Conservation (phyloP, 2,888 invertebrate genomes). For the Criorhina ranunculi region DNA sequence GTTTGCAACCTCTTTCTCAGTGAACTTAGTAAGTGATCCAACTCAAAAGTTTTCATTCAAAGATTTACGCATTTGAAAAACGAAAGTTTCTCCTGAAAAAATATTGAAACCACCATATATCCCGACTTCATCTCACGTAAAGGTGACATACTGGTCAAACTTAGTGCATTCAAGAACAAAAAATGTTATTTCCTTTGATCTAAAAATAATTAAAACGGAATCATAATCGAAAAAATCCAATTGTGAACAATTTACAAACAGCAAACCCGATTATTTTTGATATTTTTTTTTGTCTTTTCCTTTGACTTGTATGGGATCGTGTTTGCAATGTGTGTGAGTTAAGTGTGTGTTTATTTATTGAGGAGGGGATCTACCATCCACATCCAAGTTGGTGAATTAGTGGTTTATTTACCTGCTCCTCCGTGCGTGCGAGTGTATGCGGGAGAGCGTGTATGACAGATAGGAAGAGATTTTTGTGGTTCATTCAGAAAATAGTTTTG, state of each 20-base stretch:
- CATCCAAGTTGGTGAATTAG: constrained; percentile 18
- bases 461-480: constrained; percentile 18
- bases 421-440: not conserved
- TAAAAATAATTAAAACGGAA: constrained; percentile 40
- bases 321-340: constrained; percentile 17
- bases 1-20: not conserved
- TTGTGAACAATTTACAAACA: constrained; percentile 55
- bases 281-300: constrained; percentile 6
- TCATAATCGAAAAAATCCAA: constrained; percentile 36
- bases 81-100: constrained; percentile 47
- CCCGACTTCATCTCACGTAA: not conserved
- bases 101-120: not conserved
- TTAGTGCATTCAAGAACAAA: constrained; percentile 12
- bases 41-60: constrained; percentile 40
- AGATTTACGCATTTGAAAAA: constrained; percentile 60
- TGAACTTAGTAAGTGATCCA: constrained; percentile 43
- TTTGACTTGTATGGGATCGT: constrained; percentile 29
- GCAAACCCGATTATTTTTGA: constrained; percentile 49
- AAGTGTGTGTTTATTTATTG: constrained; percentile 9
- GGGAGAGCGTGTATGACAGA: constrained; percentile 39
- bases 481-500: constrained; percentile 65
- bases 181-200: not conserved
- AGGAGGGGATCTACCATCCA: not conserved
- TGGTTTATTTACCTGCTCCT: constrained; percentile 45
- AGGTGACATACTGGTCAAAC: constrained; percentile 5